Conservation (phyloP, 2,797 vertebrate genomes). For the Glossophaga mutica region DNA sequence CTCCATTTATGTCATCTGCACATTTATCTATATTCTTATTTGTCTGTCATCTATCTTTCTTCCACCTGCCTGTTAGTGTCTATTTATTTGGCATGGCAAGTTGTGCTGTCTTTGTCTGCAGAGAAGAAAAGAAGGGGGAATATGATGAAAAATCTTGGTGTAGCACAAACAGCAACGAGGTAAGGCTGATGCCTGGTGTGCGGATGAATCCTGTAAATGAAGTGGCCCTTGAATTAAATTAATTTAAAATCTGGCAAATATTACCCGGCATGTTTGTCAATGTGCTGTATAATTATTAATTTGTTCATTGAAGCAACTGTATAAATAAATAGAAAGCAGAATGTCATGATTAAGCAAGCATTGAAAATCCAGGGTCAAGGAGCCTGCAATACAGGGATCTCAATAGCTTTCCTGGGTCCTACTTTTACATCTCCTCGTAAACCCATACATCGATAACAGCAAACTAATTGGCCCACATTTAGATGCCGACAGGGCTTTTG, state of each 20-base stretch:
- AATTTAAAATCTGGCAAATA: conserved; percentile 89
- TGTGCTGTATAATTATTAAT: conserved; percentile 90
- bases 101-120: conserved; percentile 78
- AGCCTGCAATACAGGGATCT: conserved; percentile 80
- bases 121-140: conserved; percentile 72
- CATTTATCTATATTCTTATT: conserved; percentile 80
- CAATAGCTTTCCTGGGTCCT: conserved; percentile 84
- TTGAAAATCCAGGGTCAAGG: conserved; percentile 86
- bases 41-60: conserved; percentile 82
- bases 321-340: conserved; percentile 89
- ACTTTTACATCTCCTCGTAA: conserved; percentile 84
- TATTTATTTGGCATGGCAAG: conserved; percentile 79
- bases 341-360: conserved; percentile 86
- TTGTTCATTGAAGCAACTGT: conserved; percentile 87
- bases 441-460: conserved; percentile 81
- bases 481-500: conserved; percentile 86
- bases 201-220: conserved; percentile 86
- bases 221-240: conserved; percentile 89
- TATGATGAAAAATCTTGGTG: conserved; percentile 81
- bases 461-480: conserved; percentile 87
- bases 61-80: conserved; percentile 79
- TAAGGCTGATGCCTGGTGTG: conserved; percentile 82
- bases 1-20: conserved; percentile 76
- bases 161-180: conserved; percentile 83
- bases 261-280: conserved; percentile 87